Percentiles rank a stretch among this genome's conserved stretches.
phyloP scores from a whole-genome alignment of 2,113 vertebrate genomes.

The Morone saxatilis region DNA sequence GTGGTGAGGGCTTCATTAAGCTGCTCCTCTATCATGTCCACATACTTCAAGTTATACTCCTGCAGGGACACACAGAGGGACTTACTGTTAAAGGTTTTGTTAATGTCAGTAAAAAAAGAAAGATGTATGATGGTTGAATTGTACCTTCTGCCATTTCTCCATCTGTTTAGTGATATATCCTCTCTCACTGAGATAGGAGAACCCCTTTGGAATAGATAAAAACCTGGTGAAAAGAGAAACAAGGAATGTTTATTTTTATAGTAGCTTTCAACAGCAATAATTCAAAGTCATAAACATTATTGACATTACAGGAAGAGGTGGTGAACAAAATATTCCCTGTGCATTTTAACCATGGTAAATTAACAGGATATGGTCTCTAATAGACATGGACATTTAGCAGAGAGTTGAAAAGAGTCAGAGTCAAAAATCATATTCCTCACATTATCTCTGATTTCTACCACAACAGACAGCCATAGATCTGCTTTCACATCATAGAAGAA shows the following conservation, averaged over 20 bases:
- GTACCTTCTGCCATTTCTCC: slow-evolving; percentile 95
- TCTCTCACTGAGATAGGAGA: slow-evolving; percentile 93
- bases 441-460: no score
- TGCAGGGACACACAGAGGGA: slow-evolving; percentile 43
- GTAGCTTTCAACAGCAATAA: background rate
- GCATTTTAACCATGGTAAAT: no score
- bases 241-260: background rate
- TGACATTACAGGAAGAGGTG: no score
- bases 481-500: no score
- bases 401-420: no score
- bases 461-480: no score
- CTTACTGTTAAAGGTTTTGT: no score
- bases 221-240: slow-evolving; percentile 84
- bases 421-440: no score
- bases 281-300: background rate
- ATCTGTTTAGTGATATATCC: slow-evolving; percentile 92
- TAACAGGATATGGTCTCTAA: no score
- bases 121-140: background rate
- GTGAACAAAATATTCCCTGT: no score
- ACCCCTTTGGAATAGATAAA: slow-evolving; percentile 94
- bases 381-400: no score
- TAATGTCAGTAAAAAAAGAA: background rate
- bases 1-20: slow-evolving; percentile 94
- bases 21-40: slow-evolving; percentile 93
- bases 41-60: slow-evolving; percentile 94